Base-by-base conservation (phyloP, 2,888 invertebrate genomes). In the Chrysomela aeneicollis region DNA sequence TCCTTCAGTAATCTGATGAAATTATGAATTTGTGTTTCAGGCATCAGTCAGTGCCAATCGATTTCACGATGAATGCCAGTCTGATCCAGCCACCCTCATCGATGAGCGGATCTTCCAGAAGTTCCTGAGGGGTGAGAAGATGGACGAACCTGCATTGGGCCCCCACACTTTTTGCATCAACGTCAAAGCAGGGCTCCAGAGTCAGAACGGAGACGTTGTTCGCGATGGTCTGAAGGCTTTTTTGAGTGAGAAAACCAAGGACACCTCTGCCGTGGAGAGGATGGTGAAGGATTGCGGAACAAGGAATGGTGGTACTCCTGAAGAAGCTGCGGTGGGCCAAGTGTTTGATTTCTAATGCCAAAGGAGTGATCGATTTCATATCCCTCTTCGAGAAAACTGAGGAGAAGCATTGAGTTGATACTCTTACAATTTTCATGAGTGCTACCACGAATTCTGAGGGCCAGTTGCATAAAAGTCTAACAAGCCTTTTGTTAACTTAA, bases 141-240 rank as follows among this genome's bases (percentile, higher is more conserved):
- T 26, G 1, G 18, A 59, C 21, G 30, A 4, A 6, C 18, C 15
- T 5, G 19, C 17, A 26, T 17, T 32, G 5, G 53, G 53, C 4
- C 21, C 15, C 12, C 60, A 60, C 15, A 19, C 15, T 18, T 53
- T 60, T 10, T 60, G 60, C 42, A 53, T 60, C 52, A 26, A 21
- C 46, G 46, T 37, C 12, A 60, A 60, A 22, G 17, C 22, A 1
- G 60, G 60, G 6, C 3, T 26, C 9, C 53, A 53, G 46, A 46
- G 37, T 8, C 35, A 51, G 37, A 19, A 60, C 17, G 60, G 60
- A 9, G 17, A 30, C 50, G 8, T 60, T 9, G 26, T 32, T 37
- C 32, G 37, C 9, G 50, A 4, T 1, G 19, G 21, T 9, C 12
- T 60, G 8, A 52, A 46, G 32, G 10, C 6, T 35, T 35, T 35